phyloP scores from a whole-genome alignment of 2,888 invertebrate species.

The Euzetes globulus region DNA sequence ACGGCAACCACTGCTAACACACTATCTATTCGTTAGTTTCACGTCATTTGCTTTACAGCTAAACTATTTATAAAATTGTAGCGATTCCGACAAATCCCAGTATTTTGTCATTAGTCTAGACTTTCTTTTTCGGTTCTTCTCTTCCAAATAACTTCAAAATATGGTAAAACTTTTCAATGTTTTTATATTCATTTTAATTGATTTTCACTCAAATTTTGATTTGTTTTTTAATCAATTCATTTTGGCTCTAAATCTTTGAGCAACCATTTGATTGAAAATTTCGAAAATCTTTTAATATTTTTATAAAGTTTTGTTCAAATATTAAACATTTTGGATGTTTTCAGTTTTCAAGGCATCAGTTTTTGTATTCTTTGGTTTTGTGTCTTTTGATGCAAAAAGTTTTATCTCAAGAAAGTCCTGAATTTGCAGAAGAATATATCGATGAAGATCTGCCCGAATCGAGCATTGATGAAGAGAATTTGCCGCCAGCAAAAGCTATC shows the following conservation, averaged over 20 bases:
- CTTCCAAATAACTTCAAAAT: not conserved
- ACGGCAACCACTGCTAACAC: not conserved
- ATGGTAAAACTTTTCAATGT: not conserved
- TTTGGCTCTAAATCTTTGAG: no score
- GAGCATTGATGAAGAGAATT: not conserved
- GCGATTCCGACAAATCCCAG: not conserved
- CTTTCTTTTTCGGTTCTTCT: not conserved
- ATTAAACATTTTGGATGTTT: not conserved
- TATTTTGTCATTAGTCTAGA: conserved; percentile 8
- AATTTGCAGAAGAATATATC: conserved; percentile 11
- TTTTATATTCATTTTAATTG: not conserved
- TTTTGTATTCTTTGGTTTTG: not conserved
- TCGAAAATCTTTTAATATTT: no score
- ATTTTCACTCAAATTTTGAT: not conserved
- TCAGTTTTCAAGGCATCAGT: not conserved
- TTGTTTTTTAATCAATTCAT: no score
- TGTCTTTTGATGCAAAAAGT: not conserved
- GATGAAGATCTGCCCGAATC: conserved; percentile 21
- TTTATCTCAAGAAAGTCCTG: not conserved
- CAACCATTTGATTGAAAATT: no score
- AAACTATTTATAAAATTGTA: conserved; percentile 10
- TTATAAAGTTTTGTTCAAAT: no score
- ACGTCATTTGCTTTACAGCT: not conserved
- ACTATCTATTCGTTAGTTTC: conserved; percentile 5
- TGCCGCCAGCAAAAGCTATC: not conserved